Evolutionary conservation across 2,113 vertebrate genomes (phyloP), one percentile per base, ranked within the genome.

Genomic region (Microtus ochrogaster): DNA sequence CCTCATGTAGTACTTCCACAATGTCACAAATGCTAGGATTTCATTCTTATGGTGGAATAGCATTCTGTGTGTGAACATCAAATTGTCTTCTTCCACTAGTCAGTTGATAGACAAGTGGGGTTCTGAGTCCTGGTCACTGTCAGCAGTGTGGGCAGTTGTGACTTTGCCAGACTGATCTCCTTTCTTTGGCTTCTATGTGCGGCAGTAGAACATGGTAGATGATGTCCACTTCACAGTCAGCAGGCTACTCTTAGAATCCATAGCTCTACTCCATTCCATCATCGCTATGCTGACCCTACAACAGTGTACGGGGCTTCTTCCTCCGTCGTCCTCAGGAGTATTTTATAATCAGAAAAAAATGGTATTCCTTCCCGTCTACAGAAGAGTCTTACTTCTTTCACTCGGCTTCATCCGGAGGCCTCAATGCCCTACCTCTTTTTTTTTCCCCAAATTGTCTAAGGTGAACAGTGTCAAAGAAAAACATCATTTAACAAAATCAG

Each of bases 361-460:
- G 61, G 66, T 70, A 55, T 65, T 81, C 24, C 39, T 92, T 95
- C 28, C 24, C 73, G 28, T 22, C 41, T 76, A 16, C 61, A 47
- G 65, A 97, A 89, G 72, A 87, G 81, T 58, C 76, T 94, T 58
- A 79, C 70, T 96, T 41, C 68, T 92, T 89, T 49, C 86, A 92
- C 63, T 90, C 44, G 63, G 52, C 33, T 81, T 41, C 87, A 92
- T 63, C 30, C 52, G 22, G 7, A 89, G 30, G 19, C 39, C 68
- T 90, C 33, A 24, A 68, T 10, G 14, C 76, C 82, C 63, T 84
- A 93, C 87, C 55, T 78, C 26, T 77, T 52, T 55, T 33, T 52
- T 36, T 76, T 39, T 76, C 47, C 52, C 61, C 10, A 82, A 94
- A 91, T 36, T 95, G 28, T 78, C 65, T 88, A 76, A 21, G 84